Conservation (phyloP, 2,888 invertebrate species). For the Marasmarcha lunaedactyla region DNA sequence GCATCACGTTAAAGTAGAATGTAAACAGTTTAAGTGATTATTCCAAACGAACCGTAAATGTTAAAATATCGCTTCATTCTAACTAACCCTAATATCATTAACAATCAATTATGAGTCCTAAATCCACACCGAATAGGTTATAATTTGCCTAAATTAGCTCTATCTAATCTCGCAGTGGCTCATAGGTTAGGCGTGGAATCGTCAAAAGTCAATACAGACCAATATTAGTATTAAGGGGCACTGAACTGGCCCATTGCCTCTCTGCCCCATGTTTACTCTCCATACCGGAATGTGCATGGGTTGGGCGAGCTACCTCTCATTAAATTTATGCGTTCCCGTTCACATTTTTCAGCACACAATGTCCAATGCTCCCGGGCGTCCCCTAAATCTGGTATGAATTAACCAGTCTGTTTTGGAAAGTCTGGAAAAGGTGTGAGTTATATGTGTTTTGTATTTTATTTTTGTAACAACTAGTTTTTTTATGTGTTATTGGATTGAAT, state of each 20-base stretch:
- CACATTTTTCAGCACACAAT: not conserved
- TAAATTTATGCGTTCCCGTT: not conserved
- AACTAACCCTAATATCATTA: not conserved
- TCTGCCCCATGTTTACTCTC: conserved; percentile 39
- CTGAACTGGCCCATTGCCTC: conserved; percentile 42
- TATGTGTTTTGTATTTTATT: too few species aligned
- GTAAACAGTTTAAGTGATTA: too few species aligned
- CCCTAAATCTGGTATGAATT: too few species aligned
- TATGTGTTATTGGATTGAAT: too few species aligned
- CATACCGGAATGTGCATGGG: not conserved
- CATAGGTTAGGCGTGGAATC: conserved; percentile 4
- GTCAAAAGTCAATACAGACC: conserved; percentile 31
- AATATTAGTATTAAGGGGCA: conserved; percentile 34
- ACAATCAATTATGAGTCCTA: not conserved
- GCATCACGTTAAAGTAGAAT: too few species aligned
- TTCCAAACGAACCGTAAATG: too few species aligned
- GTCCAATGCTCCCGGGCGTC: too few species aligned
- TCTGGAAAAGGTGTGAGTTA: too few species aligned
- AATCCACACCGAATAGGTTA: not conserved
- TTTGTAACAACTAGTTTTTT: too few species aligned
- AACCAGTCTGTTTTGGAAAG: too few species aligned
- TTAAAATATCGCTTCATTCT: not conserved
- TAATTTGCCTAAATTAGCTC: not conserved
- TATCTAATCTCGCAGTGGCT: conserved; percentile 1
- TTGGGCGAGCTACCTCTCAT: not conserved